A percentile compares a stretch with the other conserved stretches of the same genome.
Conservation (phyloP, 2,113 vertebrate species). For the Carassius gibelio region DNA sequence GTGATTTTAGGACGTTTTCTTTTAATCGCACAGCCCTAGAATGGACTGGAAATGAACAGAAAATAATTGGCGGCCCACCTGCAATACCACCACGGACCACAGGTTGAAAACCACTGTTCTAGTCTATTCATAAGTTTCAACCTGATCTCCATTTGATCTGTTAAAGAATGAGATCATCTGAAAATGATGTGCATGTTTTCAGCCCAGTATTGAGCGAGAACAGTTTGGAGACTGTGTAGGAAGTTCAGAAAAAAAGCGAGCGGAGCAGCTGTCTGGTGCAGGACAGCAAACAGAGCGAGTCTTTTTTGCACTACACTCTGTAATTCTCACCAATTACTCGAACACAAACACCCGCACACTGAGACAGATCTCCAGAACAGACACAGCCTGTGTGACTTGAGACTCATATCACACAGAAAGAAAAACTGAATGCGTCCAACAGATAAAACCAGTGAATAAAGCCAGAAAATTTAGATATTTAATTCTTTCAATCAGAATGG, state of each 20-base stretch:
- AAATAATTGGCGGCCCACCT: too few relatives aligned
- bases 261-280: not conserved
- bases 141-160: not conserved
- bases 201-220: not conserved
- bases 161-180: conserved; percentile 9
- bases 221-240: conserved; percentile 7
- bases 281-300: not conserved
- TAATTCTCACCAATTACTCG: conserved; percentile 25
- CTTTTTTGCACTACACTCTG: conserved; percentile 3
- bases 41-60: too few relatives aligned
- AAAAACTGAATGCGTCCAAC: not conserved
- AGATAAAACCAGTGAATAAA: conserved; percentile 1
- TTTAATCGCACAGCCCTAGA: too few relatives aligned
- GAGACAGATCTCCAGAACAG: not conserved
- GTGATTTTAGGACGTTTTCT: too few relatives aligned
- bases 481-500: not conserved
- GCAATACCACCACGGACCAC: too few relatives aligned
- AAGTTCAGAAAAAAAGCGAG: conserved; percentile 3
- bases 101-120: too few relatives aligned
- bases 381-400: not conserved
- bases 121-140: not conserved
- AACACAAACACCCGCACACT: not conserved
- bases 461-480: not conserved
- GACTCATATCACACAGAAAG: not conserved
- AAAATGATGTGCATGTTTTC: conserved; percentile 12